These are phyloP conservation scores for Frankliniella intonsa DNA, from an alignment of 2,888 invertebrate species.

Conservation along the genomic window DNA sequence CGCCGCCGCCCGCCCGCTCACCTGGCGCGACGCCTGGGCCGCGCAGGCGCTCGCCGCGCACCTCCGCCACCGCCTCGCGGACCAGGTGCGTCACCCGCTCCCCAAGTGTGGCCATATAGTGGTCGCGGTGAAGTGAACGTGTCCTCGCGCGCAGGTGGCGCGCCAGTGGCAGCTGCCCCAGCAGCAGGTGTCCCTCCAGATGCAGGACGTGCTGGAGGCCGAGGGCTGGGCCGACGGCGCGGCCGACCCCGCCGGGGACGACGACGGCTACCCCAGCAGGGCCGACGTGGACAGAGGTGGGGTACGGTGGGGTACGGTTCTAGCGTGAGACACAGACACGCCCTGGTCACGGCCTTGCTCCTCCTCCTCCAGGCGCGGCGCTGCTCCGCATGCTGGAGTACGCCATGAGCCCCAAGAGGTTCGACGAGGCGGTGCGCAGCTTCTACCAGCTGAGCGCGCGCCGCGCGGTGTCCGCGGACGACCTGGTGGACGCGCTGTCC, in stretches of 20 bases:
- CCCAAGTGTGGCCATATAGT: no score
- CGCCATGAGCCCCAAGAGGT: neutral
- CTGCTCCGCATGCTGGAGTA: neutral
- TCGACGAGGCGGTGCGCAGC: neutral
- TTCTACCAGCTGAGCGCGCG: neutral
- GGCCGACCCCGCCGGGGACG: neutral
- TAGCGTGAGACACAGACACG: neutral
- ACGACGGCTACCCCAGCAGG: neutral
- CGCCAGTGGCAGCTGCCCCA: neutral
- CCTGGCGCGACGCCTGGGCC: neutral
- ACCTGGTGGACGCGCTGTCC: neutral
- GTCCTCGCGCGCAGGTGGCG: neutral
- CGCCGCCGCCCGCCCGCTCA: neutral
- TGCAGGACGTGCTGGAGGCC: neutral
- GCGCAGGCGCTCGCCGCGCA: neutral
- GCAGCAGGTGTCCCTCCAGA: neutral
- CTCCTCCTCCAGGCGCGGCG: neutral
- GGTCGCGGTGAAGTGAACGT: neutral
- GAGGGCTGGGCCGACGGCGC: neutral
- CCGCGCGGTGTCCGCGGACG: neutral
- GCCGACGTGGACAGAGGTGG: neutral
- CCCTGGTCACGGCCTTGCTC: neutral
- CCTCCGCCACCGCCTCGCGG: slow-evolving; percentile 8
- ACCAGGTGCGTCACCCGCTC: neutral
- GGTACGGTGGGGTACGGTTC: neutral